Evolutionary conservation across 2,888 invertebrate species (phyloP), one percentile per base, ranked within the genome.

Genomic region (Agrochola lota): DNA sequence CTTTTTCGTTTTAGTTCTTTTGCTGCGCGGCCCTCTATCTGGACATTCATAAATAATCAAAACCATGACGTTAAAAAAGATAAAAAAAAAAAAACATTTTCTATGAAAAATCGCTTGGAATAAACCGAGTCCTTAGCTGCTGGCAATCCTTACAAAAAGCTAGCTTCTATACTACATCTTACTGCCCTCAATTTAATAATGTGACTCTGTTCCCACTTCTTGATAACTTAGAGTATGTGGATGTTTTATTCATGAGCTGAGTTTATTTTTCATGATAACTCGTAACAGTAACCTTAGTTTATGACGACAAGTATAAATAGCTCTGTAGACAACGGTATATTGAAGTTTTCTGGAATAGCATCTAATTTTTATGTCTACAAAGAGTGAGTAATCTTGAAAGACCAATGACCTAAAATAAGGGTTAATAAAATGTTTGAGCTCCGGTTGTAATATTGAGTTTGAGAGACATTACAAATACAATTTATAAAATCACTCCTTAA

Each of bases 201-300:
- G 40, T 43, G 40, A 30, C 23, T 49, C 23, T 49, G 15, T 67
- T 55, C n/a, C 55, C 59, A 68, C 52, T 83, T 74, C 35, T 30
- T 76, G 20, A 72, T 79, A 78, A 72, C 66, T 62, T 66, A 52
- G 66, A 72, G 74, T 49, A 49, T 15, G 35, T 62, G 30, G 30
- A 76, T 87, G 55, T 78, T 74, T 85, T 80, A 87, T 88, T 85
- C 85, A 86, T 83, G 71, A 26, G 20, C 67, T 60, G 62, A n/a
- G 35, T 71, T 74, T 75, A 67, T 64, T 57, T 59, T 72, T 74
- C 77, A 71, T 75, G 64, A 62, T 73, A 82, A 63, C 57, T 73
- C 69, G 52, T 80, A 79, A 73, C 72, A 71, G 68, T 72, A 82
- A 81, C 62, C 67, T 57, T 55, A 73, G 59, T 77, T 82, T 88